A percentile compares a stretch with the other conserved stretches of the same genome.
Conservation (phyloP, 2,888 invertebrate genomes). For the Cheilosia scutellata region DNA sequence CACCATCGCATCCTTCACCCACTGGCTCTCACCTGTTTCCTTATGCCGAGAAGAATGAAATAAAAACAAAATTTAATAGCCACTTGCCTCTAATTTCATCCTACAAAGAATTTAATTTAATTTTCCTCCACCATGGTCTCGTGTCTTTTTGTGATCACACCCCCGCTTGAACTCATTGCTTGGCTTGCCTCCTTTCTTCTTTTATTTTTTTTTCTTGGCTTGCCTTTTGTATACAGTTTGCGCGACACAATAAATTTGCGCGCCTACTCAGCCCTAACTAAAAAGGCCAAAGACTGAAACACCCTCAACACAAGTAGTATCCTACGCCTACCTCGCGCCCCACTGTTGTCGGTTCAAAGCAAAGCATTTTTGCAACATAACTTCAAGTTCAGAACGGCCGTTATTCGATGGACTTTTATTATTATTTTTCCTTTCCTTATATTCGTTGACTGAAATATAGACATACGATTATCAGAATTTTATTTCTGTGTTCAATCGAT, state of each 20-base stretch:
- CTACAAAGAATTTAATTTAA: slow-evolving; percentile 75
- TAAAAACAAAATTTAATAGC: slow-evolving; percentile 71
- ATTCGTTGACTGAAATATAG: slow-evolving; percentile 44
- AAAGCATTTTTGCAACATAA: slow-evolving; percentile 61
- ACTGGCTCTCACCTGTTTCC: slow-evolving; percentile 59
- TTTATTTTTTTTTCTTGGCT: slow-evolving; percentile 24
- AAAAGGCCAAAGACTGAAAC: slow-evolving; percentile 4
- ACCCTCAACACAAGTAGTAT: slow-evolving; percentile 15
- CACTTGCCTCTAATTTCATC: slow-evolving; percentile 73
- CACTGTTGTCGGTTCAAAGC: slow-evolving; percentile 50
- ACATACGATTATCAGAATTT: slow-evolving; percentile 36
- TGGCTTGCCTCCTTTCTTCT: background rate
- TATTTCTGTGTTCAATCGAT: slow-evolving; percentile 53
- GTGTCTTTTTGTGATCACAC: slow-evolving; percentile 13
- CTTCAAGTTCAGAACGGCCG: slow-evolving; percentile 64
- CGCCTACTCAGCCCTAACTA: slow-evolving; percentile 37
- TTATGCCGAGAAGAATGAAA: slow-evolving; percentile 53
- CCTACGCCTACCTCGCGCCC: background rate
- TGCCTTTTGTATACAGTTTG: slow-evolving; percentile 44
- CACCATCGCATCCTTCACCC: slow-evolving; percentile 21
- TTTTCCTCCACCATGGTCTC: slow-evolving; percentile 49
- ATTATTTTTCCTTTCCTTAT: slow-evolving; percentile 34
- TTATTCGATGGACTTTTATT: slow-evolving; percentile 67
- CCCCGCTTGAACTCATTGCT: slow-evolving; percentile 5
- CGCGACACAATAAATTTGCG: slow-evolving; percentile 72